Evolutionary conservation across 2,888 invertebrate species (phyloP).

Genomic region (Schizaphis graminum): DNA sequence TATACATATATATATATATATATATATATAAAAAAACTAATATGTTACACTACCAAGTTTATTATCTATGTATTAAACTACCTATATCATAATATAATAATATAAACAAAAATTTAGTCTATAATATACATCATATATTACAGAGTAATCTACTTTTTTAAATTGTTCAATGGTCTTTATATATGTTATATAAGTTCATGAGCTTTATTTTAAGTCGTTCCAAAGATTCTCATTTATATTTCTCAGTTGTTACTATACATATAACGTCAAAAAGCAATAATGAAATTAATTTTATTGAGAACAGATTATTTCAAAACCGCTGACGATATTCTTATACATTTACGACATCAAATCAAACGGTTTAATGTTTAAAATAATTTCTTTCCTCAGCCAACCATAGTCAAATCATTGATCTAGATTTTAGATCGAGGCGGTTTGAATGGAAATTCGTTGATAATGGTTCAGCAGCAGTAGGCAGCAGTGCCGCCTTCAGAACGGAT

Average conservation of each 20-base stretch:
- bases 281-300: not conserved
- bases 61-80: not conserved
- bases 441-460: not conserved
- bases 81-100: not conserved
- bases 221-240: not conserved
- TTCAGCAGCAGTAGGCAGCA: not conserved
- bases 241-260: not conserved
- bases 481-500: constrained; percentile 2
- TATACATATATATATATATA: too few species aligned
- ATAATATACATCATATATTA: not conserved
- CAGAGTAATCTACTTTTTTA: not conserved
- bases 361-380: not conserved
- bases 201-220: not conserved
- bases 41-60: not conserved
- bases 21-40: not conserved
- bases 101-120: not conserved
- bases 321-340: not conserved
- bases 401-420: not conserved
- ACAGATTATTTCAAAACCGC: not conserved
- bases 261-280: not conserved
- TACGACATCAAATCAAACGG: not conserved
- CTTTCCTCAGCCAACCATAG: not conserved
- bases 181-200: not conserved
- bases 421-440: not conserved
- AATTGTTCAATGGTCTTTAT: not conserved